phyloP scores from a whole-genome alignment of 2,888 invertebrate genomes.

The Marasmarcha lunaedactyla region DNA sequence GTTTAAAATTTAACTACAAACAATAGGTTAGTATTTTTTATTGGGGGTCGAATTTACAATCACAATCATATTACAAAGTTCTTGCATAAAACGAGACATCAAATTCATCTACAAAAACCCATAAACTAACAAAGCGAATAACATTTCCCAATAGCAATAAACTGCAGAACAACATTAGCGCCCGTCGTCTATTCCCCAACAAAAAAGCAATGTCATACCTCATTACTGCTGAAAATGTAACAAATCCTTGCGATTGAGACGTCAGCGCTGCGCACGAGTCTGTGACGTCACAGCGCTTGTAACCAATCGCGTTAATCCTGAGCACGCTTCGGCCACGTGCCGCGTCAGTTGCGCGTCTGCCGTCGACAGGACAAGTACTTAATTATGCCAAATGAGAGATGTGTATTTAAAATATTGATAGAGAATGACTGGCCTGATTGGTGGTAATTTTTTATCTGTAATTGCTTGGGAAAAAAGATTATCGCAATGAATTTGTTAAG shows the following conservation, averaged over 20 bases:
- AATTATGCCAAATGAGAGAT: constrained; percentile 25
- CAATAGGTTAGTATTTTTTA: too few species aligned
- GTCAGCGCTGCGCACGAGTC: constrained; percentile 22
- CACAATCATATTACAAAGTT: too few species aligned
- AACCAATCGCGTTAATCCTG: constrained; percentile 41
- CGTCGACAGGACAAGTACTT: constrained; percentile 28
- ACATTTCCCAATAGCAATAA: too few species aligned
- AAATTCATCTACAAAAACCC: not conserved
- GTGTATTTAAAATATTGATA: constrained; percentile 12
- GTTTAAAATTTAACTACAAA: too few species aligned
- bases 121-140: too few species aligned
- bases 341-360: constrained; percentile 24
- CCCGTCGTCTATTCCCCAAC: constrained; percentile 10
- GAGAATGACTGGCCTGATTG: not conserved
- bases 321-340: constrained; percentile 39
- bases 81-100: too few species aligned
- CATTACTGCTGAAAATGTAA: constrained; percentile 35
- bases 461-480: constrained; percentile 3
- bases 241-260: constrained; percentile 44
- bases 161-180: too few species aligned
- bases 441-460: not conserved
- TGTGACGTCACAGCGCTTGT: constrained; percentile 15
- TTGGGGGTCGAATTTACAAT: too few species aligned
- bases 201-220: constrained; percentile 52
- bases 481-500: not conserved